Conservation (phyloP, 2,888 invertebrate genomes). For the Schizaphis graminum region DNA sequence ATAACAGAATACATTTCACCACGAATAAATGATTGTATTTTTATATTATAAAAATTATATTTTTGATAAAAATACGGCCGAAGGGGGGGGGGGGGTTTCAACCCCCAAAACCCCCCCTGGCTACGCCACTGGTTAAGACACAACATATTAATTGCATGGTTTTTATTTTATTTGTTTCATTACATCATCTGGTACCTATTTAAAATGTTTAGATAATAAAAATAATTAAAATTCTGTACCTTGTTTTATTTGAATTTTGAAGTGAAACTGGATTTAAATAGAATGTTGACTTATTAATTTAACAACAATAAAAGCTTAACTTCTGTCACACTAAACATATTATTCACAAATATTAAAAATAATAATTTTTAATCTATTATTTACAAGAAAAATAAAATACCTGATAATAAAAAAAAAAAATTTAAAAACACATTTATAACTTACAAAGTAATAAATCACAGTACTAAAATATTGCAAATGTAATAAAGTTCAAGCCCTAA, state of each 20-base stretch:
- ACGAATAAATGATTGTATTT: too few species aligned
- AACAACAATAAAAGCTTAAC: neutral
- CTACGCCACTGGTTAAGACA: too few species aligned
- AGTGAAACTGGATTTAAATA: neutral
- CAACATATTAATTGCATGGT: neutral
- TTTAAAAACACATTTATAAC: neutral
- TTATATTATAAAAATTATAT: too few species aligned
- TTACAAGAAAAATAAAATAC: neutral
- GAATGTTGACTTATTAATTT: neutral
- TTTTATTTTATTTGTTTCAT: neutral
- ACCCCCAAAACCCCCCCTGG: too few species aligned
- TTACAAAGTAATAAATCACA: neutral
- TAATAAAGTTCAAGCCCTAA: neutral
- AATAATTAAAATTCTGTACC: neutral
- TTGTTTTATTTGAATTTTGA: neutral
- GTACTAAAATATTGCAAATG: neutral
- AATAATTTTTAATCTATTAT: neutral
- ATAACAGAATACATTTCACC: too few species aligned
- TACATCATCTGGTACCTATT: neutral
- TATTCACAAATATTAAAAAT: neutral
- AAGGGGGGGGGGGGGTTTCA: too few species aligned
- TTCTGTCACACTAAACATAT: neutral
- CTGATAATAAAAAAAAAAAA: neutral
- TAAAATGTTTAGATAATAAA: neutral
- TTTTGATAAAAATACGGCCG: too few species aligned